Evolutionary conservation across 2,888 invertebrate species (phyloP), one percentile per base, ranked within the genome.

Genomic region (Tethea ocularis): DNA sequence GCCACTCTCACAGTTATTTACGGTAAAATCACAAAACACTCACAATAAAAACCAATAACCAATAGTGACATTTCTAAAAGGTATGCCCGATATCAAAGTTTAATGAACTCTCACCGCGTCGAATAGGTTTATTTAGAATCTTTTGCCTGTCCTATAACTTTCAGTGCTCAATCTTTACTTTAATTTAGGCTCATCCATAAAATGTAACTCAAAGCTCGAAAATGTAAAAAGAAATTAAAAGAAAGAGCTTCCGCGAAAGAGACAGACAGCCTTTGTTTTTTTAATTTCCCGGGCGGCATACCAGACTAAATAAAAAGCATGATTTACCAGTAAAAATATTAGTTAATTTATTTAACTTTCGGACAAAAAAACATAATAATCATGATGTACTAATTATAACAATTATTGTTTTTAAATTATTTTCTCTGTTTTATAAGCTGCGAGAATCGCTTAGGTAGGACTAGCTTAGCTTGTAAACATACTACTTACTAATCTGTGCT

Each of bases 91-190:
- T 83, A 81, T 78, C 69, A 63, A 82, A 87, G 91, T 91, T 89
- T 91, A 89, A 74, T 91, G 90, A 92, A 90, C 91, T 85, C 83
- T 74, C 68, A 69, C 77, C 71, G 78, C 70, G 69, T 69, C 66
- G 68, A 75, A 75, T 82, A 68, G 66, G 63, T 61, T 57, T 70
- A 62, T 17, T 20, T 62, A 68, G 66, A 73, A 69, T 75, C 63
- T 67, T 60, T 57, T 58, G 56, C 68, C 69, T 71, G 74, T 72
- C 72, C 63, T 66, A 66, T 71, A 74, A 76, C 78, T 77, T 73
- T 80, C 72, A 75, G 69, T 72, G 68, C 69, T 15, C 58, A 72
- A 71, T 72, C 70, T 76, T 74, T 78, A 71, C 72, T 72, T 72
- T 70, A 68, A 57, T 67, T 33, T 33, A 72, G 67, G 63, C 64